Conservation (phyloP, 2,888 invertebrate species). For the Meliscaeva auricollis region DNA sequence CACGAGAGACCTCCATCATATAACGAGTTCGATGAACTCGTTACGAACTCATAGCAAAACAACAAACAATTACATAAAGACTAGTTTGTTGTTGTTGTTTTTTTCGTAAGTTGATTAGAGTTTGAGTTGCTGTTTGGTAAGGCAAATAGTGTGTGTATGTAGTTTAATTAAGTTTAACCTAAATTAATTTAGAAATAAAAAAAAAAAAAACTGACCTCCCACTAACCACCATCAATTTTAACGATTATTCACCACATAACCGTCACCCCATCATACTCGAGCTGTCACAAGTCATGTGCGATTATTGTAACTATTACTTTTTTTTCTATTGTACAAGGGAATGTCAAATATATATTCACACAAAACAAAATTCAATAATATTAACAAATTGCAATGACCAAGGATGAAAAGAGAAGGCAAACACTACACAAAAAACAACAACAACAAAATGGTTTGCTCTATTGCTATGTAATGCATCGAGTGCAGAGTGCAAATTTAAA, state of each 20-base stretch:
- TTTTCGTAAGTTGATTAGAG: constrained; percentile 28
- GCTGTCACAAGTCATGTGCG: constrained; percentile 62
- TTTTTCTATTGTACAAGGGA: constrained; percentile 61
- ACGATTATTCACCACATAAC: constrained; percentile 33
- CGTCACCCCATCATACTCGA: neutral
- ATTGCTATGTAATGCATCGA: constrained; percentile 42
- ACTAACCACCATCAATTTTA: constrained; percentile 35
- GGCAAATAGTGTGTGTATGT: constrained; percentile 1
- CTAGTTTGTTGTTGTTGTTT: constrained; percentile 2
- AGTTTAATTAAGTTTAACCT: constrained; percentile 50
- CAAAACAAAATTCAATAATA: constrained; percentile 26
- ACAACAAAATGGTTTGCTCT: too few species aligned
- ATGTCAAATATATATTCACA: constrained; percentile 66
- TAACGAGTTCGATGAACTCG: constrained; percentile 72
- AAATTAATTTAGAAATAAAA: constrained; percentile 47
- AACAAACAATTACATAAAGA: constrained; percentile 58
- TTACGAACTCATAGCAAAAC: constrained; percentile 42
- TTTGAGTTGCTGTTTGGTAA: constrained; percentile 6
- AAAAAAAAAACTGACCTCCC: constrained; percentile 46
- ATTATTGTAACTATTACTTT: constrained; percentile 56
- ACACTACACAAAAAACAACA: too few species aligned
- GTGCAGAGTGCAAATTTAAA: constrained; percentile 72
- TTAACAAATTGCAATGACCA: constrained; percentile 60
- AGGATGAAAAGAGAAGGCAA: constrained; percentile 66
- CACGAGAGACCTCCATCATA: constrained; percentile 43